Base-by-base conservation (phyloP, 2,797 vertebrate genomes). In the Platyrinchus mystaceus region DNA sequence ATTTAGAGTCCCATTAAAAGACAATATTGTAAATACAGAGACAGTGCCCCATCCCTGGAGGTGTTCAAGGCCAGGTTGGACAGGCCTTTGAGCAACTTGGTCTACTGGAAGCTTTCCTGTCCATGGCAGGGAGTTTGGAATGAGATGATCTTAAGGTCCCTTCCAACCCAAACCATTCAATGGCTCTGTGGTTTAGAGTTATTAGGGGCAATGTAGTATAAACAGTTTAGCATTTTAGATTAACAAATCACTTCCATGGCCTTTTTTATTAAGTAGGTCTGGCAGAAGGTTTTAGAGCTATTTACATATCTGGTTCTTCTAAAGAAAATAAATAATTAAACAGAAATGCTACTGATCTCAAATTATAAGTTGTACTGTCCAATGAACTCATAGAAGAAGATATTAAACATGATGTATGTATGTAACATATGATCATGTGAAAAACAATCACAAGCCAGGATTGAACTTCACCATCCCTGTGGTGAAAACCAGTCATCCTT, bases 1-100 rank as follows among this genome's bases (percentile, higher is more conserved):
- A 44, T 10, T 81, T 18, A 70, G 41, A 78, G 18, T 19, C 4
- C 5, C 13, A 14, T 28, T 66, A 37, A 71, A 71, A 63, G 6
- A 36, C 3, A 8, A 8, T 52, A 18, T 21, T 84, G 13, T 41
- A 55, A 24, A 15, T 50, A 37, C 1, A 53, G 39, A 47, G 17
- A 43, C 34, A 64, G 34, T 24, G 16, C 4, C 27, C 4, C 17
- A 49, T 11, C 13, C 19, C 41, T 41, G 36, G 32, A 28, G 10
- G 8, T 17, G 9, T n/a, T 5, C 55, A 24, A 55, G 13, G 30
- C 12, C 18, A 19, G 34, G 15, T 0, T 37, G 63, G 19, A n/a
- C 0, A 0, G 27, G 5, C 15, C 22, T 60, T 53, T 22, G 46
- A 52, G 12, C 12, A 74, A 1, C 21, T 30, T 74, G 53, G 34